A percentile compares a stretch with the other conserved stretches of the same genome.
Evolutionary conservation across 1,140 invertebrate genomes (phyloP).

Genomic region (Papilio machaon): DNA sequence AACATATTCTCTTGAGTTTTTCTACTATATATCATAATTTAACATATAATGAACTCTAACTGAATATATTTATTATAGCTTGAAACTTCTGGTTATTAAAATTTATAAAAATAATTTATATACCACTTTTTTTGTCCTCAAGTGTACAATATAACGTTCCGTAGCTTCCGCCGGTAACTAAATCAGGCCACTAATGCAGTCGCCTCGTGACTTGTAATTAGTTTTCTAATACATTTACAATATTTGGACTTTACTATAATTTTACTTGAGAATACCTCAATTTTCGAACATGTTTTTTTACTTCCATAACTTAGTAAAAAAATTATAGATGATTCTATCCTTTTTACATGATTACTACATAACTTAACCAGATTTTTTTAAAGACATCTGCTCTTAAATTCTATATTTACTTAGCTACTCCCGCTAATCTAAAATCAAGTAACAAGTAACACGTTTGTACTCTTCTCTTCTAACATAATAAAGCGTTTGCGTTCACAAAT

Average conservation of each 20-base stretch:
- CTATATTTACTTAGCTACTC: too few relatives aligned
- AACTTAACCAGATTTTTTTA: too few relatives aligned
- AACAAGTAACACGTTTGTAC: too few relatives aligned
- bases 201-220: constrained; percentile 43
- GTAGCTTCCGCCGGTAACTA: constrained; percentile 22
- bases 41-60: too few relatives aligned
- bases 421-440: too few relatives aligned
- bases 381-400: too few relatives aligned
- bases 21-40: too few relatives aligned
- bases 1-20: too few relatives aligned
- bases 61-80: too few relatives aligned
- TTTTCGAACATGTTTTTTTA: constrained; percentile 2
- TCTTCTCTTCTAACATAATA: neutral
- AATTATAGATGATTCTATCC: neutral
- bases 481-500: neutral
- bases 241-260: constrained; percentile 28
- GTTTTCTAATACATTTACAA: constrained; percentile 39
- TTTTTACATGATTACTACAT: neutral
- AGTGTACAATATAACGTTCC: constrained; percentile 7
- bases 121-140: neutral
- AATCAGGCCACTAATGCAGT: constrained; percentile 43
- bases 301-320: neutral
- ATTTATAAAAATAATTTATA: too few relatives aligned
- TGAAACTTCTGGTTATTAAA: too few relatives aligned
- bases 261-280: neutral